Evolutionary conservation across 2,113 vertebrate species (phyloP), one percentile per base, ranked within the genome.

Genomic region (Catharus minimus): DNA sequence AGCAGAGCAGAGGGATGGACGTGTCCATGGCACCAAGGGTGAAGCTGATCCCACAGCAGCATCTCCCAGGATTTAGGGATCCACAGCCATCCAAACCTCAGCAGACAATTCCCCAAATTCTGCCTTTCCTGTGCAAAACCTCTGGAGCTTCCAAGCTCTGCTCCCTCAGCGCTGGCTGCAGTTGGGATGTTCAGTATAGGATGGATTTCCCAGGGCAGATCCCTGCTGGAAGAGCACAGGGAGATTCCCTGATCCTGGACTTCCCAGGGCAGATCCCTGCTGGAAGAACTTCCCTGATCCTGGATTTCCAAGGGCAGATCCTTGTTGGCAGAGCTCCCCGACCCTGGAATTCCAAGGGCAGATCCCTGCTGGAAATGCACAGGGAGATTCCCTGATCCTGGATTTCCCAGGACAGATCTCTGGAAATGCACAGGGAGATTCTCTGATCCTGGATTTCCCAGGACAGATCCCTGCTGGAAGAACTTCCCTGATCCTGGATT

Each of bases 1-100:
- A 14, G 30, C 53, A 49, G 78, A 18, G 65, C 78, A 69, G 32
- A 36, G 38, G 56, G 10, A 27, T 8, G 3, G 14, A 71, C 0
- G 0, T 13, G 39, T 9, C 43, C 5, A 0, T 4, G 24, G 39
- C 26, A 1, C 9, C 11, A 11, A 5, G 52, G 32, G n/a, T 32
- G 67, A 7, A 22, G 41, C 58, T 64, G 58, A 55, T 7, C 38
- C 82, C 10, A 11, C 36, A 9, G 30, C 28, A 56, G 68, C 61
- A 26, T 7, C 33, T 39, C 58, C 50, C 3, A 2, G 50, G 28
- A 21, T 30, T 41, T 39, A 50, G 0, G 39, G 64, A 76, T 16
- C 47, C 65, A 53, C 9, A 15, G 47, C 1, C 18, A 85, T 5
- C 21, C 82, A 21, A 69, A 47, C 47, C 50, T 22, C 6, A 4